These are phyloP conservation scores for Cistogaster globosa DNA, from an alignment of 2,888 invertebrate species.

Conservation along the genomic window DNA sequence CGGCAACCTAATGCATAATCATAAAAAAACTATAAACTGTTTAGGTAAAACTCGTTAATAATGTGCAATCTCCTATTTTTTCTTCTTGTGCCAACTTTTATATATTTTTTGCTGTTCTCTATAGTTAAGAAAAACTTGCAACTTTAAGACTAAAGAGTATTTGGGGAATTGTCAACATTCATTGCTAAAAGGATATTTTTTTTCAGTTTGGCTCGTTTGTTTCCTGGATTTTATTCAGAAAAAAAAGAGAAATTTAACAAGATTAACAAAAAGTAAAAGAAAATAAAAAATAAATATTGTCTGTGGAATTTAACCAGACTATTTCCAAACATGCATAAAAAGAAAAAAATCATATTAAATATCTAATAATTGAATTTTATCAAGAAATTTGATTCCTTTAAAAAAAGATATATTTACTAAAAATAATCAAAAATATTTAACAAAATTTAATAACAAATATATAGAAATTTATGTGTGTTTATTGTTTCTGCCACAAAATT, in stretches of 20 bases:
- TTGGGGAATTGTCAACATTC: slow-evolving; percentile 60
- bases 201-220: slow-evolving; percentile 5
- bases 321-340: neutral
- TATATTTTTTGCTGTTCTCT: neutral
- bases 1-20: neutral
- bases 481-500: too few relatives aligned
- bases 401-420: too few relatives aligned
- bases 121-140: slow-evolving; percentile 10
- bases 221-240: neutral
- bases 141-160: slow-evolving; percentile 44
- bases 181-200: slow-evolving; percentile 7
- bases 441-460: too few relatives aligned
- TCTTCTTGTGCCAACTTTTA: slow-evolving; percentile 10
- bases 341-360: neutral
- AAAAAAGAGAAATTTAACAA: neutral
- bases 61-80: slow-evolving; percentile 60
- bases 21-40: slow-evolving; percentile 33
- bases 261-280: neutral
- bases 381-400: too few relatives aligned
- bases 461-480: too few relatives aligned
- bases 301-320: slow-evolving; percentile 53
- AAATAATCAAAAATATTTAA: too few relatives aligned
- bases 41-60: slow-evolving; percentile 67
- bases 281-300: slow-evolving; percentile 46
- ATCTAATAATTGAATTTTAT: slow-evolving; percentile 4